Base-by-base conservation (phyloP, 1,140 invertebrate genomes). In the Drosophila trapezifrons region DNA sequence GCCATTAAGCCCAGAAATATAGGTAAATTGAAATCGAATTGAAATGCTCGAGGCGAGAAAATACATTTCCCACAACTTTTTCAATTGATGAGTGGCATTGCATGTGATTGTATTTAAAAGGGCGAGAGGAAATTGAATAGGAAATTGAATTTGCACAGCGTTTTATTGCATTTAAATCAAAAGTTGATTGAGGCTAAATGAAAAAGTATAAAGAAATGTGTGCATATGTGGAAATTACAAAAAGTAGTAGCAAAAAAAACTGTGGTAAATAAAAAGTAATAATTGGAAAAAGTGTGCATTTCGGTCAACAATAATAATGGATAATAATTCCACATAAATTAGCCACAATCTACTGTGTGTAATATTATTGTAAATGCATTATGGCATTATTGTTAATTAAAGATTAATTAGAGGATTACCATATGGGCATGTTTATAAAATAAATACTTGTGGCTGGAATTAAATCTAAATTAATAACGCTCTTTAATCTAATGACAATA, bases 101-200 rank as follows among this genome's bases (percentile, higher is more conserved):
- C 67, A 71, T 71, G 20, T 71, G 42, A 47, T 32, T 47, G 37
- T 47, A 71, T 37, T 57, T 35, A 42, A 35, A 70, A 40, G 25
- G 32, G 42, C 15, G 20, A 71, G 17, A 57, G 67, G 67, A 71
- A 71, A 71, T 71, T 42, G 35, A 71, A 58, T 37, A 35, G 69
- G 69, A 71, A 71, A 71, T 71, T 58, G 69, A 71, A 71, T 71
- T 71, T 56, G 25, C 46, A 22, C 64, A 47, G 42, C 35, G 43
- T 70, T 70, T 58, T 71, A 70, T 71, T 71, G 40, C 35, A 47
- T 71, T 56, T 57, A 57, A 32, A 40, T 71, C 42, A 47, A 47
- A 70, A 40, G 25, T 47, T 57, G 51, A 71, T 47, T 47, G 35
- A 38, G 32, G 37, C 25, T 42, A 20, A n/a, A 58, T 64, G 15